Percentiles rank a stretch among this genome's conserved stretches.
Conservation (phyloP, 1,140 invertebrate genomes). For the Tetranychus urticae region DNA sequence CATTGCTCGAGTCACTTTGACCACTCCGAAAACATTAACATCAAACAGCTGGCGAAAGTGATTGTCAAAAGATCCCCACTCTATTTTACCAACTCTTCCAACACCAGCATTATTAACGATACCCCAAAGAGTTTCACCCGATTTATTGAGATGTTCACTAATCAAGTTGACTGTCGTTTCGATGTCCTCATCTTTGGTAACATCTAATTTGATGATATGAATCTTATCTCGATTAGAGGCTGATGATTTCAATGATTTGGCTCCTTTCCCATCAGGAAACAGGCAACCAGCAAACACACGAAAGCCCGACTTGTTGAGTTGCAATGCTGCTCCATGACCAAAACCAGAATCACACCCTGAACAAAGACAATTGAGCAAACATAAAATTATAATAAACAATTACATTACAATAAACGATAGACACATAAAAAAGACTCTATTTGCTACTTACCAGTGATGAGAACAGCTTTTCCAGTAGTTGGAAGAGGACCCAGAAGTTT, state of each 20-base stretch:
- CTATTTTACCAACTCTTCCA: constrained; percentile 20
- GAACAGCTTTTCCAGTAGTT: no score
- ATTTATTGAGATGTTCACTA: background rate
- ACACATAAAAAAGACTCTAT: no score
- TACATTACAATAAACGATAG: no score
- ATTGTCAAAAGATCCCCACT: constrained; percentile 11
- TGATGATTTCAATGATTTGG: constrained; percentile 15
- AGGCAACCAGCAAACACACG: constrained; percentile 26
- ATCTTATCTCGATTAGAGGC: constrained; percentile 11
- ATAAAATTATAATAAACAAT: no score
- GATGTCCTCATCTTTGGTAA: constrained; percentile 16
- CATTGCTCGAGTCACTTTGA: constrained; percentile 7
- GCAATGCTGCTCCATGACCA: constrained; percentile 20
- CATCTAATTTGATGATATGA: constrained; percentile 21
- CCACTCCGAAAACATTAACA: constrained; percentile 10
- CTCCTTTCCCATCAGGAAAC: constrained; percentile 11
- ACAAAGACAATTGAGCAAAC: background rate
- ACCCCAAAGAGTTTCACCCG: background rate
- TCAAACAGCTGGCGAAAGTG: constrained; percentile 7
- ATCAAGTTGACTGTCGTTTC: background rate
- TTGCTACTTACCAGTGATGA: no score
- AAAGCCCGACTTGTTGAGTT: constrained; percentile 22
- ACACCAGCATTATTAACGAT: constrained; percentile 11
- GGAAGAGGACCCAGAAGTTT: no score
- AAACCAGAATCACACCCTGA: constrained; percentile 17